A percentile compares a stretch with the other conserved stretches of the same genome.
phyloP scores from a whole-genome alignment of 2,888 invertebrate species.

The Ptychoptera contaminata region DNA sequence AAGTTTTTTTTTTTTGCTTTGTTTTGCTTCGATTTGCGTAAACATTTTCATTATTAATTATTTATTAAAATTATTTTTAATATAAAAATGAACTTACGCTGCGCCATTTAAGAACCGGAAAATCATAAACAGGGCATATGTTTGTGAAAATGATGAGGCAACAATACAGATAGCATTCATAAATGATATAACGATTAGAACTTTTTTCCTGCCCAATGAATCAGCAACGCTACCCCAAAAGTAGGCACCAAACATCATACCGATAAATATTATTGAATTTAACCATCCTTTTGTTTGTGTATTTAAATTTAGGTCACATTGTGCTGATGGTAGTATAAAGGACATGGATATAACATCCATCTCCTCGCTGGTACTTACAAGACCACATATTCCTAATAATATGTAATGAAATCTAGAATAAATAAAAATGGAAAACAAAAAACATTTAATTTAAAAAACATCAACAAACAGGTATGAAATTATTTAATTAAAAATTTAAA shows the following conservation, averaged over 20 bases:
- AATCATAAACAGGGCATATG: slow-evolving; percentile 74
- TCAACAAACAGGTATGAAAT: too few relatives aligned
- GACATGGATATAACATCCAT: slow-evolving; percentile 94
- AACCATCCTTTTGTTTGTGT: slow-evolving; percentile 71
- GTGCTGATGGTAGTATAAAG: slow-evolving; percentile 83
- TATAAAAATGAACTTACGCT: slow-evolving; percentile 53
- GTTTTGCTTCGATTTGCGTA: background rate
- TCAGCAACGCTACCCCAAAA: slow-evolving; percentile 87
- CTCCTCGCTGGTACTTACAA: slow-evolving; percentile 89
- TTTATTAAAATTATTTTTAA: slow-evolving; percentile 4
- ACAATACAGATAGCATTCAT: slow-evolving; percentile 83
- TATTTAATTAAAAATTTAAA: too few relatives aligned
- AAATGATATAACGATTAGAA: slow-evolving; percentile 76
- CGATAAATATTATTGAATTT: slow-evolving; percentile 69
- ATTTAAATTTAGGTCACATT: slow-evolving; percentile 77
- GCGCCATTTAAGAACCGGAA: slow-evolving; percentile 85
- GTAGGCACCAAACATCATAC: slow-evolving; percentile 91
- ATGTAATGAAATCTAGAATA: slow-evolving; percentile 60
- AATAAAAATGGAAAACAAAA: too few relatives aligned
- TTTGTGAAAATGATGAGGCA: slow-evolving; percentile 79
- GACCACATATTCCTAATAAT: slow-evolving; percentile 79
- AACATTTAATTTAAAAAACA: slow-evolving; percentile 14
- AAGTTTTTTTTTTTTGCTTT: background rate
- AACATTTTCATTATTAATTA: background rate
- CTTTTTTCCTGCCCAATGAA: slow-evolving; percentile 70